Evolutionary conservation across 2,797 vertebrate species (phyloP), one percentile per base, ranked within the genome.

Genomic region (Parauchenoglanis ngamensis): DNA sequence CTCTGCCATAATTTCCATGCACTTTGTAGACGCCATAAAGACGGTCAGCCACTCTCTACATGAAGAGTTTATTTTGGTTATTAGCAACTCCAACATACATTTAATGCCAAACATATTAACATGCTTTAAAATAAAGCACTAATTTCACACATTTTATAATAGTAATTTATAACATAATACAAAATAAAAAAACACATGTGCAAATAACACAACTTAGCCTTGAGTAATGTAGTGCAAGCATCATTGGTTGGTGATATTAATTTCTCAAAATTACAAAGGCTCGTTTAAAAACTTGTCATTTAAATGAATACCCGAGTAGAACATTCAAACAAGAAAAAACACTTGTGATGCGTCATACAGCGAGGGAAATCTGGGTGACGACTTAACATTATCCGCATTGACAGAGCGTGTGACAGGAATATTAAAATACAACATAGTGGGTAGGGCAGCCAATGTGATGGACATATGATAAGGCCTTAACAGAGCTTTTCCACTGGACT

Each of bases 11-110:
- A 95, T 99, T 99, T 63, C 97, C 98, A 87, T 99, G 98, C 89
- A 99, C 97, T 93, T 99, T 99, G 94, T 98, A 99, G 72, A 99
- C 98, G 19, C 98, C 98, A 75, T 99, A 99, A 0, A 99, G 95
- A 83, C 98, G 96, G 89, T 99, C 98, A 86, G 98, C 98, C 76
- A 98, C 98, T 91, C 97, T 97, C 98, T 99, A 85, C 87, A 95
- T 93, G 84, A 35, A 89, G 7, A 88, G 10, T 72, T 81, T 12
- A 86, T 57, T 28, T 72, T 31, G 77, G 82, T 85, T 54, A 88
- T 70, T 67, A 76, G 67, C 23, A 56, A 67, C 78, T 61, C 35
- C 35, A 81, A 63, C 57, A 46, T 63, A 28, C 12, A 83, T n/a
- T 79, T 77, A 70, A 68, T 23, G 31, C 52, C 35, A 49, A 56